Conservation (phyloP, 2,113 vertebrate species). For the Suncus etruscus region DNA sequence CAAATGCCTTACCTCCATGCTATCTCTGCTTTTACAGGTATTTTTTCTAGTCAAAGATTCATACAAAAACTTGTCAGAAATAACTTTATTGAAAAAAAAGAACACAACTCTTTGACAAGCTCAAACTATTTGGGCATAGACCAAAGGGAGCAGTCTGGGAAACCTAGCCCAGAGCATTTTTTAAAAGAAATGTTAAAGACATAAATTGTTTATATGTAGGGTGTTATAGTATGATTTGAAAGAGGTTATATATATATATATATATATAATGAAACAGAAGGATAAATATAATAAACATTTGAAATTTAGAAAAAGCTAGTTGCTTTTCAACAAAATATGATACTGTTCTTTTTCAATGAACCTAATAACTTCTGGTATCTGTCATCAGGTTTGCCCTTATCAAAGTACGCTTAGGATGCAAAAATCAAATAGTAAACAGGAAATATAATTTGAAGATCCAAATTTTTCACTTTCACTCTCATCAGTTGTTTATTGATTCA, state of each 20-base stretch:
- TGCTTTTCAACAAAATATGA: background rate
- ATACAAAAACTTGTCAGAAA: slow-evolving; percentile 14
- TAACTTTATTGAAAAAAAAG: background rate
- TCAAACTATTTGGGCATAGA: background rate
- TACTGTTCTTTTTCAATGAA: background rate
- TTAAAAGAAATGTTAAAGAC: slow-evolving; percentile 16
- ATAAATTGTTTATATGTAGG: background rate
- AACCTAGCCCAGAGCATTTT: background rate
- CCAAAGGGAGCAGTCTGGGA: background rate
- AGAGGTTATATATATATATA: background rate
- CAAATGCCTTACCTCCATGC: too few relatives aligned
- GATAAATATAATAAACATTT: background rate
- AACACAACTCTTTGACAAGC: background rate
- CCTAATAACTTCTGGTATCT: background rate
- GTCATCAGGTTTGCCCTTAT: background rate
- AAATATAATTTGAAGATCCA: background rate
- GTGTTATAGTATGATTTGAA: slow-evolving; percentile 3
- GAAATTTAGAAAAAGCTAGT: background rate
- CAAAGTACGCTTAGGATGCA: background rate
- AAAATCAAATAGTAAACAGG: background rate
- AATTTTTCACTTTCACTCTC: background rate
- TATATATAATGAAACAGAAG: background rate
- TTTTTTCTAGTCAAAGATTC: background rate
- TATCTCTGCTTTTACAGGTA: too few relatives aligned
- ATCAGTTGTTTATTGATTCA: background rate